Conservation (phyloP, 2,888 invertebrate species). For the Esperia sulphurella region DNA sequence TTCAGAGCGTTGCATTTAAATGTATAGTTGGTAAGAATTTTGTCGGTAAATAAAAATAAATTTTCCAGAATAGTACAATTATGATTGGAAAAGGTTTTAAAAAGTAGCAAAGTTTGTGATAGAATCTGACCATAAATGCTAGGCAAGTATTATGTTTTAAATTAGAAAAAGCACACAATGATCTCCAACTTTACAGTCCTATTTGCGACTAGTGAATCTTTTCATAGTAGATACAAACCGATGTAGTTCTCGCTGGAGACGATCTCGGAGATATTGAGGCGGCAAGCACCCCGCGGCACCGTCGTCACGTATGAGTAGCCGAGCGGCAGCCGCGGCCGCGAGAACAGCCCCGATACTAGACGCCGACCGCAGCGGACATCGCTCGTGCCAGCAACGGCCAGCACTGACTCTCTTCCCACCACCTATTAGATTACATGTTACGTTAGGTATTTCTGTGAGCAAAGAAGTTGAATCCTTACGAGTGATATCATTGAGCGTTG, state of each 20-base stretch:
- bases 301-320: slow-evolving; percentile 92
- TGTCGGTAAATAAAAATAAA: too few species aligned
- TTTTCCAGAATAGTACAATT: too few species aligned
- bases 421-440: slow-evolving; percentile 78
- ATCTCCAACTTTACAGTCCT: too few species aligned
- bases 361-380: slow-evolving; percentile 79
- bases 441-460: neutral
- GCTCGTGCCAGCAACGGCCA: slow-evolving; percentile 78
- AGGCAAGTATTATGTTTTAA: too few species aligned
- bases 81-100: too few species aligned
- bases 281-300: slow-evolving; percentile 92
- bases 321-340: slow-evolving; percentile 87
- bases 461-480: too few species aligned
- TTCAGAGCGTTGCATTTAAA: slow-evolving; percentile 26
- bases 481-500: too few species aligned
- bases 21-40: too few species aligned
- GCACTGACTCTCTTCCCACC: slow-evolving; percentile 91
- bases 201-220: too few species aligned
- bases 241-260: slow-evolving; percentile 90
- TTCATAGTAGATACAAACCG: slow-evolving; percentile 70
- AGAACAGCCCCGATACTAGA: slow-evolving; percentile 91
- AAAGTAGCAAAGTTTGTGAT: too few species aligned
- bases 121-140: too few species aligned
- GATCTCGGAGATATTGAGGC: slow-evolving; percentile 91
- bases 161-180: too few species aligned